Evolutionary conservation across 2,113 vertebrate genomes (phyloP).

Genomic region (Passer montanus): DNA sequence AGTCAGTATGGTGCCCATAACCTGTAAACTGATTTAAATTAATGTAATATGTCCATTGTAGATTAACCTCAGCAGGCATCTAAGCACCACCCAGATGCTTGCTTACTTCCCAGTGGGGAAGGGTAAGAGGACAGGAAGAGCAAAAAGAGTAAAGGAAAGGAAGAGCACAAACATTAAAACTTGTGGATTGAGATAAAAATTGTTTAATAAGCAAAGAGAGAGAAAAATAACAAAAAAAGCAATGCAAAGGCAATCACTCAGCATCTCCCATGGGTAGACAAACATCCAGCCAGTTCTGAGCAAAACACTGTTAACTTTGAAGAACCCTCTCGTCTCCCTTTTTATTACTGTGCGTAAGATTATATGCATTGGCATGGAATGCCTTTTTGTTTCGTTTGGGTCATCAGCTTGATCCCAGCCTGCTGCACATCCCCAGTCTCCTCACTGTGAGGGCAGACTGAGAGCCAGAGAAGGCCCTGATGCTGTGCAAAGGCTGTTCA

Average conservation of each 20-base stretch:
- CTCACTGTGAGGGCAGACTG: not conserved
- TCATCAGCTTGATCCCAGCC: not conserved
- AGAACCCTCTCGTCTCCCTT: not conserved
- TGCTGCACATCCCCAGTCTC: not conserved
- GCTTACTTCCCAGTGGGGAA: not conserved
- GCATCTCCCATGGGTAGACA: not conserved
- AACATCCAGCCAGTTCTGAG: not conserved
- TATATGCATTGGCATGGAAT: not conserved
- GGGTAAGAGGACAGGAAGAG: not conserved
- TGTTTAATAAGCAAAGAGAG: not conserved
- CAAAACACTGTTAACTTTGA: not conserved
- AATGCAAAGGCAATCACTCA: not conserved
- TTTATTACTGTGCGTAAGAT: not conserved
- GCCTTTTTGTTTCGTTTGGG: not conserved
- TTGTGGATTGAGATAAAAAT: not conserved
- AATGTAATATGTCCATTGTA: not conserved
- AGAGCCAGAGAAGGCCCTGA: not conserved
- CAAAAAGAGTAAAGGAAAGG: not conserved
- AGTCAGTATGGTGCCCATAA: not conserved
- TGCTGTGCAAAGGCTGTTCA: not conserved
- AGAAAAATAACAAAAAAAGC: not conserved
- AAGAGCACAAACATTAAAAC: not conserved
- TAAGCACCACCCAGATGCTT: not conserved
- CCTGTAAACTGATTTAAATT: not conserved
- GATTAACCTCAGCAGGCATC: not conserved